A percentile compares a stretch with the other conserved stretches of the same genome.
Conservation (phyloP, 2,113 vertebrate species). For the Hystrix cristata region DNA sequence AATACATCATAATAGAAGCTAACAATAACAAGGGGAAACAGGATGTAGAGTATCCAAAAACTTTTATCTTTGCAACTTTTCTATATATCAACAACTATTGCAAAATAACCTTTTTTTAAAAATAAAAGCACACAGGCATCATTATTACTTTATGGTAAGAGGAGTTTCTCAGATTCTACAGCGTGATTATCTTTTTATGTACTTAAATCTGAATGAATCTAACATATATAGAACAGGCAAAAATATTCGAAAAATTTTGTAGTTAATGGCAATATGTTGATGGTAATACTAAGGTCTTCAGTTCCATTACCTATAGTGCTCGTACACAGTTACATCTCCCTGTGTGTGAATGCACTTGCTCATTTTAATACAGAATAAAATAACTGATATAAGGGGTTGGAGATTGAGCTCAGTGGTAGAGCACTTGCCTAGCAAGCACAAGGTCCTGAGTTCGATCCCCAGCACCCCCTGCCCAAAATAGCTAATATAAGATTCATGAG, state of each 20-base stretch:
- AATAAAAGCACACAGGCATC: not conserved
- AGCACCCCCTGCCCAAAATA: not conserved
- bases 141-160: not conserved
- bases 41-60: not conserved
- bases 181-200: not conserved
- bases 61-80: not conserved
- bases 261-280: not conserved
- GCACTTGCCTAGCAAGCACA: no score
- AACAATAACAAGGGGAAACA: not conserved
- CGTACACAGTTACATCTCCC: not conserved
- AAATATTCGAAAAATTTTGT: not conserved
- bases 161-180: not conserved
- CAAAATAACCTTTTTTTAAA: not conserved
- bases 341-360: not conserved
- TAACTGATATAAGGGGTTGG: not conserved
- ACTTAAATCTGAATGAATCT: not conserved
- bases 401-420: no score
- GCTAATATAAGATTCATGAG: not conserved
- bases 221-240: not conserved
- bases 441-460: no score
- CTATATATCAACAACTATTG: not conserved
- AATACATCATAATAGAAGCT: not conserved
- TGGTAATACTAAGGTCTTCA: not conserved
- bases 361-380: not conserved
- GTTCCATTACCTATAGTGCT: not conserved